Evolutionary conservation across 2,113 vertebrate species (phyloP).

Genomic region (Chlorodrepanis virens): DNA sequence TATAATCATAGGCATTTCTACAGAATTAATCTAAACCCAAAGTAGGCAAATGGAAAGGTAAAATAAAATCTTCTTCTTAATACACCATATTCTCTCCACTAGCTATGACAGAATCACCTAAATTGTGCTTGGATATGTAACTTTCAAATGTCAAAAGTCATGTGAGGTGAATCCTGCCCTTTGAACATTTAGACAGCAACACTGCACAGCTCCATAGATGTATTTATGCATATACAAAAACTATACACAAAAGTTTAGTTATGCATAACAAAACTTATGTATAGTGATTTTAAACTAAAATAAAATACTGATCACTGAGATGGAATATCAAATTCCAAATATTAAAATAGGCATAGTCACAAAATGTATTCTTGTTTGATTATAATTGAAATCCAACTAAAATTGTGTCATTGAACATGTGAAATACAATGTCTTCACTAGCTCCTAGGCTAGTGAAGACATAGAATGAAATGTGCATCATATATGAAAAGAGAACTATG

Average conservation of each 20-base stretch:
- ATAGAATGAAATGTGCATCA: not conserved
- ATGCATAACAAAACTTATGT: not conserved
- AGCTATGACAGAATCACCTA: not conserved
- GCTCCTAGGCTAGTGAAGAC: not conserved
- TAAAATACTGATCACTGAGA: not conserved
- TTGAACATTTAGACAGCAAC: not conserved
- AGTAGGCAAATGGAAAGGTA: not conserved
- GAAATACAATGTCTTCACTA: not conserved
- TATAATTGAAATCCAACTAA: not conserved
- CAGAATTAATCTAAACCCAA: not conserved
- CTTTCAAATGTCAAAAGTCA: not conserved
- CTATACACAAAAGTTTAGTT: not conserved
- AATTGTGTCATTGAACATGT: not conserved
- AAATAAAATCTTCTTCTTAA: not conserved
- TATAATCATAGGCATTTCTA: not conserved
- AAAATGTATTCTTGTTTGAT: not conserved
- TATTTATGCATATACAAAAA: not conserved
- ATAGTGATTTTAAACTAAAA: not conserved
- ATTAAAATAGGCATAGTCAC: not conserved
- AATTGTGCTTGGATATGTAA: not conserved
- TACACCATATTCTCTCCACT: not conserved
- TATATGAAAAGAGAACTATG: not conserved
- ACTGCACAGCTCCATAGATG: not conserved
- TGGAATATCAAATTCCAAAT: not conserved
- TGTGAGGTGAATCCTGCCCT: not conserved